Conservation (phyloP, 35 echinoderm and acorn worm genomes). For the Apostichopus parvimensis region DNA sequence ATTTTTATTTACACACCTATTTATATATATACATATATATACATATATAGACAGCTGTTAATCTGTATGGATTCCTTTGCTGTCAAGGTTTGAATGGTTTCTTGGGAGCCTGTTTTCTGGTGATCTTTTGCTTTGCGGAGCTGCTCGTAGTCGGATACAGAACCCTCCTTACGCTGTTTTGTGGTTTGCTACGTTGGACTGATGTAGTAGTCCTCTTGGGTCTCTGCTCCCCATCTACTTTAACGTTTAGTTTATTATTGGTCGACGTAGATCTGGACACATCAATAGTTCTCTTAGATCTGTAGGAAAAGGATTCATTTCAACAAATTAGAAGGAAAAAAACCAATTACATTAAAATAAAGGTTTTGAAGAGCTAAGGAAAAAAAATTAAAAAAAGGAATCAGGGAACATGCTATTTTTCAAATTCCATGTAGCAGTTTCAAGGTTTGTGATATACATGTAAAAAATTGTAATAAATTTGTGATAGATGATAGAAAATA, state of each 20-base stretch:
- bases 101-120: slow-evolving; percentile 30
- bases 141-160: not conserved
- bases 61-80: not conserved
- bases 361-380: too few species aligned
- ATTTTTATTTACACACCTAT: too few species aligned
- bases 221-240: not conserved
- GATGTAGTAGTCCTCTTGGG: not conserved
- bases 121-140: slow-evolving; percentile 6
- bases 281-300: not conserved
- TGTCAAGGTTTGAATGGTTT: slow-evolving; percentile 38
- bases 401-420: too few species aligned
- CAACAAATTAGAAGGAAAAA: too few species aligned
- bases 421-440: too few species aligned
- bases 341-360: too few species aligned
- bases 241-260: not conserved
- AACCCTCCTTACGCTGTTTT: slow-evolving; percentile 13
- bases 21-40: too few species aligned
- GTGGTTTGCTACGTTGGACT: not conserved
- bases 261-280: not conserved
- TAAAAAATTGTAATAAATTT: too few species aligned
- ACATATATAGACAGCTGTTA: too few species aligned
- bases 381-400: too few species aligned
- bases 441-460: too few species aligned
- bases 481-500: too few species aligned
- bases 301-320: not conserved